Evolutionary conservation across 2,113 vertebrate genomes (phyloP), one percentile per base, ranked within the genome.

Genomic region (Clarias batrachus): DNA sequence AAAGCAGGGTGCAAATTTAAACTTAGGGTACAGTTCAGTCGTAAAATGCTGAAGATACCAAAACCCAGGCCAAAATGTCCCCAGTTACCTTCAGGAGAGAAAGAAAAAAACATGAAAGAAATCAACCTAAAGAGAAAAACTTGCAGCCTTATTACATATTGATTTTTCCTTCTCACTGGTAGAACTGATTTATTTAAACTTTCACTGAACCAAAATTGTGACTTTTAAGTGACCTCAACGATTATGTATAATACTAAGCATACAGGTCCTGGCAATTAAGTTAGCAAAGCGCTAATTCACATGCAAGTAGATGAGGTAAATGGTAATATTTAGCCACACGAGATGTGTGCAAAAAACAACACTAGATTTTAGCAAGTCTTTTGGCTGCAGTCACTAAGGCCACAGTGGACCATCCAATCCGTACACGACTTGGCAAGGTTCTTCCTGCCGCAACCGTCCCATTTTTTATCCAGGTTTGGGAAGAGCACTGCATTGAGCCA

Each of bases 11-110:
- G 90, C 57, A 91, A 48, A 90, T 91, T 93, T 92, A 80, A 73
- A 91, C 86, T 91, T 89, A 92, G 89, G 92, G 90, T 92, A 84
- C 85, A 86, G 91, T 93, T 94, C 77, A 88, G 86, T 89, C 85
- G 88, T 90, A 91, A 91, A 93, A 91, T 91, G 89, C 84, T 79
- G 74, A 41, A 65, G 80, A 83, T 56, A 56, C 37, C 65, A 79
- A 83, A 33, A 33, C 27, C 68, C 79, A 27, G 8, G 33, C 19
- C 30, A 41, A 48, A 12, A 77, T 62, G 25, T 77, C 13, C 41
- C 4, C 37, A 23, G 37, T 41, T 41, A 21, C 17, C 33, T 73
- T 71, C 16, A 70, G 6, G 14, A 37, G 19, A 19, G 6, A 16
- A 17, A 60, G 17, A 37, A 19, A 16, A 30, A 17, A 21, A 60